phyloP scores from a whole-genome alignment of 1,140 invertebrate species.

The Eueides isabella region DNA sequence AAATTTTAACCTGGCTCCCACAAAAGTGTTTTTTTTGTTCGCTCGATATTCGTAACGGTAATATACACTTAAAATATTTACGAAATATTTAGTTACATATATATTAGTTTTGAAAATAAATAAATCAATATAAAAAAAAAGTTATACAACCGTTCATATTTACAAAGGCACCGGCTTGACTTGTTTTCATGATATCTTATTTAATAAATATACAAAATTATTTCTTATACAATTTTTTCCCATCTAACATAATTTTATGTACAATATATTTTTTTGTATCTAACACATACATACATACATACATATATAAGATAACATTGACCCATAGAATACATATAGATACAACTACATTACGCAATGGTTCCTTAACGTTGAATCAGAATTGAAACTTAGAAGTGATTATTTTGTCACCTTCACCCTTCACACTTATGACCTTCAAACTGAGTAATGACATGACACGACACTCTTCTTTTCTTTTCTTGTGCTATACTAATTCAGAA shows the following conservation, averaged over 20 bases:
- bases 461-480: not conserved
- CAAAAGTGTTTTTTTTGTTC: no score
- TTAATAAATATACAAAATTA: no score
- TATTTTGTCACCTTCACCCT: not conserved
- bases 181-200: no score
- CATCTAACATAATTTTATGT: not conserved
- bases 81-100: no score
- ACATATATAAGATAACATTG: not conserved
- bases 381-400: constrained; percentile 6
- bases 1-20: no score
- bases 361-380: constrained; percentile 9
- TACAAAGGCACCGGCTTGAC: no score
- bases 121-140: no score
- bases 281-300: not conserved
- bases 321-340: not conserved
- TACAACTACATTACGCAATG: constrained; percentile 14
- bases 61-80: no score
- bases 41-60: no score
- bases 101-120: no score
- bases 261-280: not conserved
- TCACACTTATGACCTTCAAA: not conserved
- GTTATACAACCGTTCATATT: no score
- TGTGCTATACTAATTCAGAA: not conserved
- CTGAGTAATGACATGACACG: not conserved
- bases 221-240: no score